Percentiles rank a stretch among this genome's conserved stretches.
Conservation (phyloP, 2,888 invertebrate genomes). For the Cheilosia pagana region DNA sequence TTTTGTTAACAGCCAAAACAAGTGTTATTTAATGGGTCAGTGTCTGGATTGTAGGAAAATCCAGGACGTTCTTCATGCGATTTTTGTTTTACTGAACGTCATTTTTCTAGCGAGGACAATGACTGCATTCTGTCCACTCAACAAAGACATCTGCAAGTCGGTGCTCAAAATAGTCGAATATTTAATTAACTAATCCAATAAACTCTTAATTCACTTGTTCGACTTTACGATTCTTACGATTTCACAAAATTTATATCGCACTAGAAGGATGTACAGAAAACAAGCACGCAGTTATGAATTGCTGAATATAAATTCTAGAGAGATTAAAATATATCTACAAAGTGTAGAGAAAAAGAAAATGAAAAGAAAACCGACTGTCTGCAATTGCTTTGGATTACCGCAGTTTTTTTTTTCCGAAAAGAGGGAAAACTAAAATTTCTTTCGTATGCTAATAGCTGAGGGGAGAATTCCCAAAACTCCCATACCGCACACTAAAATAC, state of each 20-base stretch:
- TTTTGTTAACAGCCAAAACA: too few relatives aligned
- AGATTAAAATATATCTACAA: slow-evolving; percentile 49
- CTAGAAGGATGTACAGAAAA: background rate
- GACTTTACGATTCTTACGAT: slow-evolving; percentile 17
- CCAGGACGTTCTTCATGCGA: too few relatives aligned
- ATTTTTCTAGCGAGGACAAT: too few relatives aligned
- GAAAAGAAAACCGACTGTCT: background rate
- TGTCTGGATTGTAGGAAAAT: too few relatives aligned
- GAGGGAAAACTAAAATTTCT: slow-evolving; percentile 14
- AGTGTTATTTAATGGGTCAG: too few relatives aligned
- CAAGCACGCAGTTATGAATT: slow-evolving; percentile 14
- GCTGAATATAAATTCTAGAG: slow-evolving; percentile 20
- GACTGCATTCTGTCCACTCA: too few relatives aligned
- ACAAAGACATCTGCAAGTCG: too few relatives aligned
- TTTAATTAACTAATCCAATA: slow-evolving; percentile 32
- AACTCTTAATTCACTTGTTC: slow-evolving; percentile 45
- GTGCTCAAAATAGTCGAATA: background rate
- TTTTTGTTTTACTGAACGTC: too few relatives aligned
- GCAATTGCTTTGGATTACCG: slow-evolving; percentile 28
- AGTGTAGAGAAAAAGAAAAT: background rate
- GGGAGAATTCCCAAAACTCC: slow-evolving; percentile 25
- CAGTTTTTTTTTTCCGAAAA: background rate
- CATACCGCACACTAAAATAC: slow-evolving; percentile 28
- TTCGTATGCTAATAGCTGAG: slow-evolving; percentile 43
- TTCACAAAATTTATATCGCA: slow-evolving; percentile 26